Conservation (phyloP, 1,140 invertebrate genomes). For the Diprion similis region DNA sequence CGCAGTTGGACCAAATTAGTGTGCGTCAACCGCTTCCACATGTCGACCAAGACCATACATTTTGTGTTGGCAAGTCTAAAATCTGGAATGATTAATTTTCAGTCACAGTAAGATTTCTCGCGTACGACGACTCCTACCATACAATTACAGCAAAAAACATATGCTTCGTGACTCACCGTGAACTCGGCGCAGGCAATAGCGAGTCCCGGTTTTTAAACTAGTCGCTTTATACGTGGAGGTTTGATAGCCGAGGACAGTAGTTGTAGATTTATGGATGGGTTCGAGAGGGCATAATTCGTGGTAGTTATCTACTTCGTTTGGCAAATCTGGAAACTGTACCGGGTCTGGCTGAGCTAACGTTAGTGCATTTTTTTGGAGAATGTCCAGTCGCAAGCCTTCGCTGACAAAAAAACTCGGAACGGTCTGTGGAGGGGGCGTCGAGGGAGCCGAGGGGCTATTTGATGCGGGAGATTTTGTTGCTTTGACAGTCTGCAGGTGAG, state of each 20-base stretch:
- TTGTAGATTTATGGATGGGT: constrained; percentile 63
- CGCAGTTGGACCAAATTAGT: constrained; percentile 91
- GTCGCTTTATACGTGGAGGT: constrained; percentile 92
- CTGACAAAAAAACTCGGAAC: constrained; percentile 72
- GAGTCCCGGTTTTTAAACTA: constrained; percentile 84
- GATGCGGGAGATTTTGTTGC: constrained; percentile 57
- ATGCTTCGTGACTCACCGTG: constrained; percentile 69
- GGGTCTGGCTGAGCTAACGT: constrained; percentile 75
- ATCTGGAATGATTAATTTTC: constrained; percentile 58
- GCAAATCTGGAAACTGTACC: constrained; percentile 76
- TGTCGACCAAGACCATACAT: constrained; percentile 84
- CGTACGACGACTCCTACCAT: background rate
- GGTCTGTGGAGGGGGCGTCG: constrained; percentile 58
- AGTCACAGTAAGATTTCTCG: background rate
- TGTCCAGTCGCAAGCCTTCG: constrained; percentile 78
- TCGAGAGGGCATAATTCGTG: constrained; percentile 89
- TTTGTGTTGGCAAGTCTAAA: constrained; percentile 84
- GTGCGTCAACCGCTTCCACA: constrained; percentile 94
- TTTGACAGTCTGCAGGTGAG: constrained; percentile 65
- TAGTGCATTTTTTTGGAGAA: constrained; percentile 78
- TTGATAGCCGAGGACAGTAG: constrained; percentile 76
- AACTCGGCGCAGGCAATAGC: constrained; percentile 87
- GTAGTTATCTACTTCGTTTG: constrained; percentile 88
- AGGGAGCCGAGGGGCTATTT: constrained; percentile 55
- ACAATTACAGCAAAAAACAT: background rate